A percentile compares a stretch with the other conserved stretches of the same genome.
phyloP scores from a whole-genome alignment of 2,113 vertebrate genomes.

The Podilymbus podiceps region DNA sequence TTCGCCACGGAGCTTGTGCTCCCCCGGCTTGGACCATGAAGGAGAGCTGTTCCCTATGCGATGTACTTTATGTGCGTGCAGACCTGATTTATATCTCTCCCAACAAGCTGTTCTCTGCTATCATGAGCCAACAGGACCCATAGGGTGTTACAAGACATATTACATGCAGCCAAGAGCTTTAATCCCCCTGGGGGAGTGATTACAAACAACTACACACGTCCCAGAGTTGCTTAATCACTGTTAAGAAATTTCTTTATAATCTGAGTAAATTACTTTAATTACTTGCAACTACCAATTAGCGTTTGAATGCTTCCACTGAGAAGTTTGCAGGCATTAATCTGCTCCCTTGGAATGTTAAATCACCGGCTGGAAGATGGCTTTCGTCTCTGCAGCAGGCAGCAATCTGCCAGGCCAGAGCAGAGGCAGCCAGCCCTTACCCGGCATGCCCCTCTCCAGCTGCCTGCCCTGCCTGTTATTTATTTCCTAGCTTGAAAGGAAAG shows the following conservation, averaged over 20 bases:
- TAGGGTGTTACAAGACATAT: slow-evolving; percentile 67
- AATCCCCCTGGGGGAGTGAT: slow-evolving; percentile 77
- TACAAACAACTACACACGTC: slow-evolving; percentile 76
- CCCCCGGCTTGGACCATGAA: neutral
- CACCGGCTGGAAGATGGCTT: slow-evolving; percentile 52
- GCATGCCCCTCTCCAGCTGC: neutral
- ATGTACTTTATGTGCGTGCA: slow-evolving; percentile 34
- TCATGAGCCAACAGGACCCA: slow-evolving; percentile 66
- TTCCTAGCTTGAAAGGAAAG: neutral
- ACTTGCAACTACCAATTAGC: slow-evolving; percentile 82
- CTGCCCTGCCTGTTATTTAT: neutral
- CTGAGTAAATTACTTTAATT: slow-evolving; percentile 83
- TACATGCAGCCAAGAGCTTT: slow-evolving; percentile 74
- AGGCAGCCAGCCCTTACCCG: neutral
- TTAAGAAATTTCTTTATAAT: slow-evolving; percentile 85
- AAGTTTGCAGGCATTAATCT: slow-evolving; percentile 70
- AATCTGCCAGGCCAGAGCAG: neutral
- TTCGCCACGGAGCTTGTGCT: neutral
- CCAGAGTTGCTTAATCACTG: slow-evolving; percentile 80
- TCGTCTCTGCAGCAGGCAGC: slow-evolving; percentile 14
- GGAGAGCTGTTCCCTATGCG: slow-evolving; percentile 4
- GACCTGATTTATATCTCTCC: slow-evolving; percentile 61
- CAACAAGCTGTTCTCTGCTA: slow-evolving; percentile 50
- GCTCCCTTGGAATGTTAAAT: slow-evolving; percentile 64
- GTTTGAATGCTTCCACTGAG: slow-evolving; percentile 75